Evolutionary conservation across 2,113 vertebrate species (phyloP).

Genomic region (Plotosus lineatus): DNA sequence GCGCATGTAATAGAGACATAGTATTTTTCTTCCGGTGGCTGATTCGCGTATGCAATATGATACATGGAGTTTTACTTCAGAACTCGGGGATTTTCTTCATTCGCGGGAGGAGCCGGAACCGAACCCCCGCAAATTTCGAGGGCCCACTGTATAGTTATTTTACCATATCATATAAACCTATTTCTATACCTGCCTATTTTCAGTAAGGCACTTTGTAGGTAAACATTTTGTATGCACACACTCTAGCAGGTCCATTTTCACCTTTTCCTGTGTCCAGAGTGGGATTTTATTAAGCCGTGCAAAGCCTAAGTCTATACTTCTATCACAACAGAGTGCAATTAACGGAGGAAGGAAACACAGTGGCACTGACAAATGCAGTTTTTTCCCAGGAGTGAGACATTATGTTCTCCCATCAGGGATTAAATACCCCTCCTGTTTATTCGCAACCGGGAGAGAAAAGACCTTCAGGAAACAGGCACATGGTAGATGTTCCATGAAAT

Average conservation of each 20-base stretch:
- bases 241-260: not conserved
- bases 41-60: too few relatives aligned
- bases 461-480: constrained; percentile 51
- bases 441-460: constrained; percentile 26
- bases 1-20: too few relatives aligned
- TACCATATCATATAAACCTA: not conserved
- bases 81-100: too few relatives aligned
- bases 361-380: constrained; percentile 51
- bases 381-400: constrained; percentile 50
- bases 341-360: constrained; percentile 47
- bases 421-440: constrained; percentile 45
- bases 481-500: constrained; percentile 58
- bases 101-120: too few relatives aligned
- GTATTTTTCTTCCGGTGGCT: too few relatives aligned
- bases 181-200: not conserved
- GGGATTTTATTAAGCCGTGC: not conserved
- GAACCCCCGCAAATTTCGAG: too few relatives aligned
- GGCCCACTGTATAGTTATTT: too few relatives aligned
- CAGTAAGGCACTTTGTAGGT: not conserved
- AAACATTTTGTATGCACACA: not conserved
- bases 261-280: not conserved
- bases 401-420: constrained; percentile 43
- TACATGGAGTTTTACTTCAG: too few relatives aligned
- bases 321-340: constrained; percentile 44
- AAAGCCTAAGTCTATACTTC: constrained; percentile 32